Percentiles rank a stretch among this genome's conserved stretches.
phyloP scores from a whole-genome alignment of 1,140 invertebrate species.

The Vanessa atalanta region DNA sequence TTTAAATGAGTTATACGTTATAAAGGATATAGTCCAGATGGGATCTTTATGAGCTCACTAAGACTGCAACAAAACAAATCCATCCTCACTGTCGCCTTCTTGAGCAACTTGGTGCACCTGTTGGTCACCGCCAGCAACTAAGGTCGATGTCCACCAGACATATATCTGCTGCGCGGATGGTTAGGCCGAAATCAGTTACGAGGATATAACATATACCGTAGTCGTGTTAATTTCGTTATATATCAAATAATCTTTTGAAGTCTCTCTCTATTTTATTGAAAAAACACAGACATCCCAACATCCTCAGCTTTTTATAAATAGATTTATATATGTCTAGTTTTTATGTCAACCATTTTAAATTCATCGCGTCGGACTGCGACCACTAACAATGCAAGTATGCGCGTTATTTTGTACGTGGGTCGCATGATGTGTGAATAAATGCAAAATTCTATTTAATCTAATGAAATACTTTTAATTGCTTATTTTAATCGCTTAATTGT shows the following conservation, averaged over 20 bases:
- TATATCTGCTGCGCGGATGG: no score
- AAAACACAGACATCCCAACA: background rate
- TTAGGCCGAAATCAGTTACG: no score
- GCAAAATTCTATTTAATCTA: background rate
- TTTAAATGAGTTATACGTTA: no score
- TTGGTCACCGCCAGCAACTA: no score
- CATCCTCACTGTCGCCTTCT: no score
- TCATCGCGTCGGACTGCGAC: slow-evolving; percentile 1
- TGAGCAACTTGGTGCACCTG: no score
- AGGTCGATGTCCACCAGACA: no score
- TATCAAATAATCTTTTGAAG: background rate
- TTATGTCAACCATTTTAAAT: slow-evolving; percentile 22
- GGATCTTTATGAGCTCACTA: no score
- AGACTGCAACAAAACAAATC: no score
- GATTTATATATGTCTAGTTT: slow-evolving; percentile 1
- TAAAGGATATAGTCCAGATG: no score
- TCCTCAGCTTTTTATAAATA: slow-evolving; percentile 5
- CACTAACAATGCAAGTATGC: slow-evolving; percentile 18
- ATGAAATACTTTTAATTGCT: background rate
- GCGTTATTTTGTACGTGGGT: slow-evolving; percentile 1
- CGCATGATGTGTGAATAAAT: background rate
- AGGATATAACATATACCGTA: no score
- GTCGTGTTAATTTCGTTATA: no score
- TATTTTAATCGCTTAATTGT: background rate
- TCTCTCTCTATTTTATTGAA: background rate